Evolutionary conservation across 2,797 vertebrate genomes (phyloP), one percentile per base, ranked within the genome.

Genomic region (Galago senegalensis): DNA sequence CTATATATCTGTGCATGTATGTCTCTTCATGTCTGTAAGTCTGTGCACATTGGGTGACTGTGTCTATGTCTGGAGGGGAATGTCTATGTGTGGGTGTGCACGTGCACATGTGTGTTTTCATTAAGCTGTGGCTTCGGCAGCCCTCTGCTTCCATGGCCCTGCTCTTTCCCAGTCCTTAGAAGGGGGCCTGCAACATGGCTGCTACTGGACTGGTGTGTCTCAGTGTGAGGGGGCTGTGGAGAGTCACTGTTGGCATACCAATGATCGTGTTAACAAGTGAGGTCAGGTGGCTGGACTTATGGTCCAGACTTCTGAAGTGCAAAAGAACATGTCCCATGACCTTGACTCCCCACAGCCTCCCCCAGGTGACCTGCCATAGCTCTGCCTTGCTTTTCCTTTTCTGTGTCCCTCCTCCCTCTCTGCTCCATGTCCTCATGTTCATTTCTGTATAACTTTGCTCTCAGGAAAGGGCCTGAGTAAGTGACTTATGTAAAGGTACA

Each of bases 391-490:
- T 21, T 40, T 7, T 29, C n/a, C 46, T 69, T 40, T 23, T 25
- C 25, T 5, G 7, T n/a, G 43, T 70, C 1, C 3, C 7, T 8
- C 7, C 43, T 4, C 9, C 11, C 31, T 40, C 23, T 53, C 1
- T 7, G 21, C 17, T 7, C 43, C 43, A 8, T 6, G 0, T 58
- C 16, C 21, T 58, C 34, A 3, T 0, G 1, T 27, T 7, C 6
- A 29, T 12, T 3, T 7, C 14, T 70, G 13, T 16, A 13, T 65
- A 29, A 65, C 29, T 31, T 65, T 31, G 18, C 37, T 83, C 20
- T 75, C 37, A n/a, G 92, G 37, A 73, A n/a, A 37, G 18, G 43
- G 8, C 40, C 49, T 12, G 8, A 34, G 14, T 23, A 27, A 60
- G 49, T 17, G 87, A 46, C 4, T 31, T 7, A 10, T 29, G 29